phyloP scores from a whole-genome alignment of 2,888 invertebrate genomes.

The Drosophila niveifrons region DNA sequence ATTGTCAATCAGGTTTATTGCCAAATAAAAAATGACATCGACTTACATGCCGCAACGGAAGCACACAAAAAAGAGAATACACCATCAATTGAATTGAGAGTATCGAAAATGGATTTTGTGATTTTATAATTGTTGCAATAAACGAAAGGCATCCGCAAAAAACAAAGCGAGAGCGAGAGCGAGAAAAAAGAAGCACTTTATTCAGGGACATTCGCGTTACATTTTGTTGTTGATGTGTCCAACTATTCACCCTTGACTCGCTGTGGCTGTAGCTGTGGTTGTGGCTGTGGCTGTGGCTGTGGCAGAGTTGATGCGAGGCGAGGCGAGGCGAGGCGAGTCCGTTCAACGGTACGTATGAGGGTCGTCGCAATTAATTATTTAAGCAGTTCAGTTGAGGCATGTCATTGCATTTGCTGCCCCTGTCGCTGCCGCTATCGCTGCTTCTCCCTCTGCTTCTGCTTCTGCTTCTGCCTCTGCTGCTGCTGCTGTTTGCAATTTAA shows the following conservation, averaged over 20 bases:
- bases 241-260: constrained; percentile 4
- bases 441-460: constrained; percentile 21
- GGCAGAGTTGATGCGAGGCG: not conserved
- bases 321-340: constrained; percentile 1
- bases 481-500: constrained; percentile 41
- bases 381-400: constrained; percentile 52
- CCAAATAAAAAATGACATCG: not conserved
- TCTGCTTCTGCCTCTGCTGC: constrained; percentile 25
- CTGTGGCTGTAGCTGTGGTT: not conserved
- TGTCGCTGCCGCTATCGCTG: constrained; percentile 26
- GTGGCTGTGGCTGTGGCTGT: not conserved
- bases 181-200: constrained; percentile 2
- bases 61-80: not conserved
- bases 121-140: constrained; percentile 13
- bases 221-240: constrained; percentile 16
- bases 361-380: constrained; percentile 69
- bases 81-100: constrained; percentile 17
- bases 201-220: constrained; percentile 47
- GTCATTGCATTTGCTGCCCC: constrained; percentile 52
- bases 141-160: constrained; percentile 44
- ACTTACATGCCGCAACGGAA: not conserved
- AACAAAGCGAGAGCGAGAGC: not conserved
- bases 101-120: constrained; percentile 26
- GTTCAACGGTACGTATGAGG: constrained; percentile 41
- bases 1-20: not conserved